Percentiles rank a stretch among this genome's conserved stretches.
These are phyloP conservation scores for Drymodes brunneopygia DNA, from an alignment of 2,113 vertebrate genomes.

Conservation along the genomic window DNA sequence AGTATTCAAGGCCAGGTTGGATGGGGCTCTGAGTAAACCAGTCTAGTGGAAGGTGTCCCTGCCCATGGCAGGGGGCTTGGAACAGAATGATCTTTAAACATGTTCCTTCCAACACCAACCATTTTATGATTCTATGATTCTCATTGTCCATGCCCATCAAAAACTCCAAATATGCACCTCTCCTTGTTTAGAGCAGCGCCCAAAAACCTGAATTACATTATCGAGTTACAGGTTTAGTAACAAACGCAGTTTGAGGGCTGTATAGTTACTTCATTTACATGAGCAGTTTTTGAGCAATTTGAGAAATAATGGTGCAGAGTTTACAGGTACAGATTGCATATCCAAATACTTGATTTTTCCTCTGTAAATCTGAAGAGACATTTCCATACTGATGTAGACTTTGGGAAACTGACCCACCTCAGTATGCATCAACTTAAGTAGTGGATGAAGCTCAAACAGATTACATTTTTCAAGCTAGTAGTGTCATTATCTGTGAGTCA, in stretches of 20 bases:
- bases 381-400: background rate
- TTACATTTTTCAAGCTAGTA: background rate
- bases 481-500: background rate
- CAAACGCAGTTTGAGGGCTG: background rate
- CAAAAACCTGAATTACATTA: background rate
- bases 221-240: background rate
- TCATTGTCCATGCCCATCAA: background rate
- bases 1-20: background rate
- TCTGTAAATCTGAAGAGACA: background rate
- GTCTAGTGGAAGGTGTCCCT: background rate
- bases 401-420: background rate
- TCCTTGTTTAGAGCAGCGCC: background rate
- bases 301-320: background rate
- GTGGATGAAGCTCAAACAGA: background rate
- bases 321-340: background rate
- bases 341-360: background rate
- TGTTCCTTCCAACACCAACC: background rate
- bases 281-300: background rate
- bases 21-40: background rate
- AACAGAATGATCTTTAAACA: background rate
- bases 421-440: background rate
- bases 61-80: background rate
- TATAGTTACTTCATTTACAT: background rate
- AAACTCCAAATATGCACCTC: fast-evolving
- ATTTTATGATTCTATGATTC: background rate